Conservation (phyloP, 2,797 vertebrate genomes). For the Vultur gryphus region DNA sequence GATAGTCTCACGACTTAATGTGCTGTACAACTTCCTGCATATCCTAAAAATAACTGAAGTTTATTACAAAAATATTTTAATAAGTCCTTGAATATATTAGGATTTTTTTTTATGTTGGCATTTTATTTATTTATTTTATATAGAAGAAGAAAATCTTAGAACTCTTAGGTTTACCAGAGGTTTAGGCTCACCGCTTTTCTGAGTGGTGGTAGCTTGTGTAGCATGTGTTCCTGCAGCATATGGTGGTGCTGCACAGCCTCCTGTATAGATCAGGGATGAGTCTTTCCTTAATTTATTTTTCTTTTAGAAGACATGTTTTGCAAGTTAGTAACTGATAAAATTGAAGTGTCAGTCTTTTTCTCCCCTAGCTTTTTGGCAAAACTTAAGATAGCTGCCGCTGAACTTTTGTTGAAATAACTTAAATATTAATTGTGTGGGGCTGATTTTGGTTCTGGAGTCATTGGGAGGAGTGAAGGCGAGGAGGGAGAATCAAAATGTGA, state of each 20-base stretch:
- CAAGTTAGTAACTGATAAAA: background rate
- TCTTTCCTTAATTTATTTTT: conserved; percentile 44
- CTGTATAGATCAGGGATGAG: conserved; percentile 46
- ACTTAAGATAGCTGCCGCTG: background rate
- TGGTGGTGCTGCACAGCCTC: conserved; percentile 8
- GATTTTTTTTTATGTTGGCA: conserved; percentile 45
- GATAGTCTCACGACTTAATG: conserved; percentile 54
- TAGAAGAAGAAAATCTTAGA: conserved; percentile 31
- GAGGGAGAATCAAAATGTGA: background rate
- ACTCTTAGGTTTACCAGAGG: conserved; percentile 44
- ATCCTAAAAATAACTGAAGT: conserved; percentile 50
- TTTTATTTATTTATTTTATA: conserved; percentile 54
- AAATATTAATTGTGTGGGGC: background rate
- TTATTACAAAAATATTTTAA: conserved; percentile 59
- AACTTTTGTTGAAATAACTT: background rate
- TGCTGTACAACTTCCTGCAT: conserved; percentile 59
- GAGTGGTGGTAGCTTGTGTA: conserved; percentile 11
- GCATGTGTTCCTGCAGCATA: background rate
- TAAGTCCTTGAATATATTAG: conserved; percentile 52
- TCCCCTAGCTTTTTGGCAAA: conserved; percentile 10
- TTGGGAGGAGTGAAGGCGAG: background rate
- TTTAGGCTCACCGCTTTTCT: conserved; percentile 1
- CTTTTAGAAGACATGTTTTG: conserved; percentile 20
- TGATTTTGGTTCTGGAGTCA: background rate
- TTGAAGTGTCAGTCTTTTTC: background rate